These are phyloP conservation scores for Lepidothrix coronata DNA, from an alignment of 2,113 vertebrate genomes.

Conservation along the genomic window DNA sequence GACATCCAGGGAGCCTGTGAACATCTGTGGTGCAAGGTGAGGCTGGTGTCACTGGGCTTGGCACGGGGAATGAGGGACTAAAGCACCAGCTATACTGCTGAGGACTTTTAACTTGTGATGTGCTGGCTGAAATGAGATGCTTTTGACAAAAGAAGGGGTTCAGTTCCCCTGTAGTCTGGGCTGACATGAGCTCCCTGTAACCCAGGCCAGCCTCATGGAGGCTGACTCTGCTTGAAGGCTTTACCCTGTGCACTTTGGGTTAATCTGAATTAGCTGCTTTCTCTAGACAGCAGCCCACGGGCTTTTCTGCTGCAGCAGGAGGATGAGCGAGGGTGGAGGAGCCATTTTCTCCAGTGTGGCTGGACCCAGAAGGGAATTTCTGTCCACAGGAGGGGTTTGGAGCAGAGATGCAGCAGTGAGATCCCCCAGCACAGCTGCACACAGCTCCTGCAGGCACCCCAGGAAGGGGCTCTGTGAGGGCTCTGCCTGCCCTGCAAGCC, in stretches of 20 bases:
- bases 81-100: background rate
- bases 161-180: background rate
- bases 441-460: background rate
- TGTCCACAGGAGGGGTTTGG: background rate
- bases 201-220: background rate
- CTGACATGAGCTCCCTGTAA: background rate
- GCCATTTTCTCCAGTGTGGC: accelerated
- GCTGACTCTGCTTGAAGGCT: background rate
- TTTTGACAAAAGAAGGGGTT: background rate
- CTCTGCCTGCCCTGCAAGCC: background rate
- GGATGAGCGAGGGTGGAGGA: accelerated
- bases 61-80: background rate
- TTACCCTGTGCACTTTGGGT: accelerated
- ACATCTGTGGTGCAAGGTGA: background rate
- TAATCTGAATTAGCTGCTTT: background rate
- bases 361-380: background rate
- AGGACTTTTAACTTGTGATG: background rate
- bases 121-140: background rate
- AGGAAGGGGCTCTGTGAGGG: background rate
- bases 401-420: background rate
- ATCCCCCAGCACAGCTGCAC: background rate
- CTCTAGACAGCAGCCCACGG: accelerated
- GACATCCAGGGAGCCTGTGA: background rate
- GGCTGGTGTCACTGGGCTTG: background rate
- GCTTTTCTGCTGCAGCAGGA: background rate